Base-by-base conservation (phyloP, 2,113 vertebrate species). In the Orcinus orca region DNA sequence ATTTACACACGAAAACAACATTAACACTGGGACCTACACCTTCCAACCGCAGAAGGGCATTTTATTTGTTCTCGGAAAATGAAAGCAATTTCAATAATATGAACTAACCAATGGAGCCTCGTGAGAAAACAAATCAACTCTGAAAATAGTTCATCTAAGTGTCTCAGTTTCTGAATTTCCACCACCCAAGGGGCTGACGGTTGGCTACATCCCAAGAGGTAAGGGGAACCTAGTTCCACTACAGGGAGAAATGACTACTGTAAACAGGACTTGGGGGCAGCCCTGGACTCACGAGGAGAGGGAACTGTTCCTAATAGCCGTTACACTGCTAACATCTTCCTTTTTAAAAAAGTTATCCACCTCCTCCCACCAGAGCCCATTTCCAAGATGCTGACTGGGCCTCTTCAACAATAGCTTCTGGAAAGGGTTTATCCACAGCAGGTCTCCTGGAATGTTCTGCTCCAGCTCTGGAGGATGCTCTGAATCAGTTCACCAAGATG, bases 401-500 rank as follows among this genome's bases (percentile, higher is more conserved):
- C 20, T 15, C 68, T 93, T 53, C 36, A 23, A 18, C 67, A 14
- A 33, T 23, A 41, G 84, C 62, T 77, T 36, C 77, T 26, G 12
- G 41, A 10, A 44, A 33, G 31, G 65, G 31, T 33, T 62, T 41
- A 50, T 70, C 63, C 14, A 3, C 44, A 8, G 4, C 33, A 3
- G 38, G 81, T 47, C 77, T 58, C 36, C 29, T 0, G 6, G 86
- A 83, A 85, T 12, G 71, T 12, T 67, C 25, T 1, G 58, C 60
- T 3, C 58, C 23, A 5, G 95, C 82, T 44, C 71, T 2, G 68
- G 15, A 21, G n/a, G 83, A 3, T 6, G 50, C 80, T 53, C 88
- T 33, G 23, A 29, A 17, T 98, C 81, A 99, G 98, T 98, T 99
- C 95, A 99, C 99, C 99, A 99, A 99, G 98, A 99, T 99, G 98